Evolutionary conservation across 37 sponge, comb jelly and placozoan species (phyloP).

Genomic region (Chondrilla cf. caribensis): DNA sequence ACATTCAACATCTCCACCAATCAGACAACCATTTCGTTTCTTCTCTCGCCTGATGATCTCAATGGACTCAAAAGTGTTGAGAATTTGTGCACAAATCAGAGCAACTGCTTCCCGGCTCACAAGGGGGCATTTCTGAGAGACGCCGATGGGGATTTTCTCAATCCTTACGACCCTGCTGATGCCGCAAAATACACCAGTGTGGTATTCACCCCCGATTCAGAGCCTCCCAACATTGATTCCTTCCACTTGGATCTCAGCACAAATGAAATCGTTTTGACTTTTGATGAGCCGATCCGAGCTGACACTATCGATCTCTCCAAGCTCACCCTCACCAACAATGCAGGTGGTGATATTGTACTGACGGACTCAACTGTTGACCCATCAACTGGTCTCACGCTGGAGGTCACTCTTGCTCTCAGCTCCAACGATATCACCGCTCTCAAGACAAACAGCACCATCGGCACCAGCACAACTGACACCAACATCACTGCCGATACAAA

Average conservation of each 20-base stretch:
- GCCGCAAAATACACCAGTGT: constrained; percentile 30
- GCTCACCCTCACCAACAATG: constrained; percentile 42
- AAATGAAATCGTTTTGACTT: constrained; percentile 66
- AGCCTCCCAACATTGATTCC: constrained; percentile 51
- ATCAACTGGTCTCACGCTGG: constrained; percentile 25
- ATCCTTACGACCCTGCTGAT: constrained; percentile 45
- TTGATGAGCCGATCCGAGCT: constrained; percentile 75
- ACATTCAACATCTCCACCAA: not conserved
- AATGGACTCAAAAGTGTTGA: constrained; percentile 56
- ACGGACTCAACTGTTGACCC: not conserved
- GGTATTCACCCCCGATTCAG: constrained; percentile 41
- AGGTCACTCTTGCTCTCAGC: constrained; percentile 23
- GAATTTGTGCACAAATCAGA: constrained; percentile 56
- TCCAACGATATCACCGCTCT: constrained; percentile 33
- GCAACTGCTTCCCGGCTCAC: constrained; percentile 74
- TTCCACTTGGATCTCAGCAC: constrained; percentile 65
- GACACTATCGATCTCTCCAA: constrained; percentile 22
- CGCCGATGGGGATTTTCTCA: constrained; percentile 1
- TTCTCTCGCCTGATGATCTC: constrained; percentile 50
- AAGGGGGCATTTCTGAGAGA: constrained; percentile 47
- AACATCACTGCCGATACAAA: constrained; percentile 11
- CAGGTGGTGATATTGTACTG: constrained; percentile 9
- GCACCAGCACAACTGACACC: constrained; percentile 44
- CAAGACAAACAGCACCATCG: constrained; percentile 60
- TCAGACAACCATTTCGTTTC: constrained; percentile 38